Base-by-base conservation (phyloP, 2,797 vertebrate species). In the Sciaenops ocellatus region DNA sequence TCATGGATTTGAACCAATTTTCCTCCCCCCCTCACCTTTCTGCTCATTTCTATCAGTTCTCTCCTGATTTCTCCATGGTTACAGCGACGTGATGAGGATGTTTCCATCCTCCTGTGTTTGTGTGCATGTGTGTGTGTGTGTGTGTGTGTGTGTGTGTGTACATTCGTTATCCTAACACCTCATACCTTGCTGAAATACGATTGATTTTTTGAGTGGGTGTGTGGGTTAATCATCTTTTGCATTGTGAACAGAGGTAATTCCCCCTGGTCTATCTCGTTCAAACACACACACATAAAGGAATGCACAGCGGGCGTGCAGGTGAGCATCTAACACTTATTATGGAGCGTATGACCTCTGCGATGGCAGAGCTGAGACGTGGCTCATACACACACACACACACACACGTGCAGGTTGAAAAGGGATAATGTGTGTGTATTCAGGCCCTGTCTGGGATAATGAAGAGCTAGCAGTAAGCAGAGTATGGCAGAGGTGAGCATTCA, bases 41-140 rank as follows among this genome's bases (percentile, higher is more conserved):
- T 38, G 51, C 66, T 85, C 24, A 46, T 67, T 57, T 66, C 65
- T 24, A 26, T 50, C 75, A 52, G 18, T 51, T 80, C 50, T 83
- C 59, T 64, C 42, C 61, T 63, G 26, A 74, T 80, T 78, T 92
- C 79, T 80, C 92, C 90, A 92, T 92, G 89, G 90, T 90, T 89
- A 93, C 88, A 15, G 82, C 26, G 52, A 63, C 52, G 71, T 56
- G 69, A 76, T 55, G 73, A 74, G 73, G 30, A 69, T 90, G 77
- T 87, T 89, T 86, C 34, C 69, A 66, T 42, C 54, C 52, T 15
- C 72, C 9, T 70, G 15, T 60, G 26, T 80, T 48, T 70, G 64
- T 47, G 41, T 57, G 30, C 47, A n/a, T 59, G 28, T 69, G 72
- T 66, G 66, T 64, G 13, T 48, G 66, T 48, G 68, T 76, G 73